Evolutionary conservation across 2,888 invertebrate genomes (phyloP), one percentile per base, ranked within the genome.

Genomic region (Philaethria dido): DNA sequence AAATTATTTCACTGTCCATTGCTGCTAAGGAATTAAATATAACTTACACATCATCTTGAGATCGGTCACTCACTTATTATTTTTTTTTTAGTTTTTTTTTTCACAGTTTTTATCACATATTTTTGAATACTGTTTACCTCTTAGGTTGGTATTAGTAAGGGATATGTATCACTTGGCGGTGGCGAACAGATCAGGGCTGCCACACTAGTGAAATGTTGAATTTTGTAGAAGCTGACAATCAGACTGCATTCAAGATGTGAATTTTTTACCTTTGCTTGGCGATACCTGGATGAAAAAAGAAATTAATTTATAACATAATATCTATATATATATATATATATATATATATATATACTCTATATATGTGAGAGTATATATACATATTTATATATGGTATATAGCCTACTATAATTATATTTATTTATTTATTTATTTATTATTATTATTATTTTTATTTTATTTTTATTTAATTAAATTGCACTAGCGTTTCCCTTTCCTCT

Each of bases 71-170:
- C 90, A 89, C 90, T 89, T 81, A 75, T 74, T n/a, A 39, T 39
- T 76, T 87, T 89, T 87, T 88, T 85, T 79, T 78, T 77, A 75
- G 76, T 83, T 79, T 79, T 83, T 86, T n/a, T 88, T 89, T 86
- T 87, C 83, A 86, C 84, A 85, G 85, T 86, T 89, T 83, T 87
- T 89, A 89, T 90, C 89, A 89, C 88, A 90, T 87, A 85, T 88
- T 85, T 80, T 86, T 78, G 82, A 88, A 89, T 89, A 89, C 88
- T 88, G 88, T 80, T 62, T 84, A 82, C 80, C 81, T 84, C 83
- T 80, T 83, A 79, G 79, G 78, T 82, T 72, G 72, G 77, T 74
- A 70, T 73, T 64, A 62, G 70, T 74, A 59, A 67, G 72, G 73
- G 77, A 78, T 78, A 77, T 78, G 77, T 78, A 78, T 75, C 75